Evolutionary conservation across 2,113 vertebrate genomes (phyloP).

Genomic region (Porphyrio hochstetteri): DNA sequence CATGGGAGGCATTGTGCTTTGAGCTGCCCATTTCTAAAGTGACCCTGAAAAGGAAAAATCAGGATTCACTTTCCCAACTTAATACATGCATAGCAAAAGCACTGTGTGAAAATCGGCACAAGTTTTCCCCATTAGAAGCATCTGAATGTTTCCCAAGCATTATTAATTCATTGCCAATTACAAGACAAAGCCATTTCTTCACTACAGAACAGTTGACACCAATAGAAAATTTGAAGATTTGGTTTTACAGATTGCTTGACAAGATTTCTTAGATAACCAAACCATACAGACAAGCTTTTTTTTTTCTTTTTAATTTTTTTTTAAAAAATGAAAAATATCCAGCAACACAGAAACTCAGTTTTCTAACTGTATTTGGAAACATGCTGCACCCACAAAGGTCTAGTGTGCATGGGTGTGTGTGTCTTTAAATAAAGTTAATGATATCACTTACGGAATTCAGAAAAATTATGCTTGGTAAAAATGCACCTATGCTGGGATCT

Average conservation of each 20-base stretch:
- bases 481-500: constrained; percentile 47
- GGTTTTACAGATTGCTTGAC: constrained; percentile 70
- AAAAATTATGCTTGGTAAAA: constrained; percentile 53
- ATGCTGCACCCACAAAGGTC: constrained; percentile 54
- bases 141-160: constrained; percentile 74
- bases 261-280: constrained; percentile 47
- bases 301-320: background rate
- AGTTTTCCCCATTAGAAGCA: constrained; percentile 73
- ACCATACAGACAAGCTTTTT: constrained; percentile 47
- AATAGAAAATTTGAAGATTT: constrained; percentile 70
- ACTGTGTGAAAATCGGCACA: constrained; percentile 75
- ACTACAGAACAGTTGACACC: constrained; percentile 76
- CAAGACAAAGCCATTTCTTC: constrained; percentile 73
- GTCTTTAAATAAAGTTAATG: constrained; percentile 46
- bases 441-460: constrained; percentile 48
- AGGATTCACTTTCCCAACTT: constrained; percentile 70
- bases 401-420: constrained; percentile 1
- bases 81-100: constrained; percentile 81
- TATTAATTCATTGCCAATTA: constrained; percentile 76
- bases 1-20: constrained; percentile 75
- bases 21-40: constrained; percentile 75
- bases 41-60: constrained; percentile 63
- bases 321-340: background rate
- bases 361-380: constrained; percentile 70
- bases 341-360: constrained; percentile 65